Evolutionary conservation across 2,113 vertebrate species (phyloP).

Genomic region (Malurus elegans): DNA sequence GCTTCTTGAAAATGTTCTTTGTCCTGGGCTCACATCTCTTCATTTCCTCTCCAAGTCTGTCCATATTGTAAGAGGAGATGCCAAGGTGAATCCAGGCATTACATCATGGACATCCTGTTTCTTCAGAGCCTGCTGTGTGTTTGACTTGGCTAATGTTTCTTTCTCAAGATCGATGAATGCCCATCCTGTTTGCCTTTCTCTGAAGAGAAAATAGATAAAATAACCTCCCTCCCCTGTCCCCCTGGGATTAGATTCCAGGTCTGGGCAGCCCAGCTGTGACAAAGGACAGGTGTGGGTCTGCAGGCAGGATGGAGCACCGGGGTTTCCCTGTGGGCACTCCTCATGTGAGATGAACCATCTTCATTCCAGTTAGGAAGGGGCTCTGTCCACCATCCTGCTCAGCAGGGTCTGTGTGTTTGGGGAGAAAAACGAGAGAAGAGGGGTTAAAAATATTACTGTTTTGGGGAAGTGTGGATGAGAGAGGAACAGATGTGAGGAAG

Average conservation of each 20-base stretch:
- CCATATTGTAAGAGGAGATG: conserved; percentile 6
- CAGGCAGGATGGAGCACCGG: neutral
- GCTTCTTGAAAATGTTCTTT: neutral
- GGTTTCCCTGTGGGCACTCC: neutral
- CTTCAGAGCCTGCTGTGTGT: conserved; percentile 75
- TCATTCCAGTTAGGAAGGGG: neutral
- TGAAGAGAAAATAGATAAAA: conserved; percentile 63
- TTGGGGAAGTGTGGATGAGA: neutral
- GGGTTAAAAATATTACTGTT: neutral
- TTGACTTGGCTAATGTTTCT: conserved; percentile 66
- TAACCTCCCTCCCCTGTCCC: neutral
- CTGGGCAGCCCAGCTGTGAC: conserved; percentile 64
- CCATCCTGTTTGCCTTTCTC: conserved; percentile 50
- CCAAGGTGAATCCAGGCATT: conserved; percentile 39
- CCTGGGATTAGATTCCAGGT: conserved; percentile 16
- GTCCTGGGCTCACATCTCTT: neutral
- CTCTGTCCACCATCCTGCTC: neutral
- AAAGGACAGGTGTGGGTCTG: conserved; percentile 70
- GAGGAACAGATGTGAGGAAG: neutral
- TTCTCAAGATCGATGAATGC: conserved; percentile 13
- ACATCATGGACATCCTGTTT: conserved; percentile 64
- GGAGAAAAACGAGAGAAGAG: neutral
- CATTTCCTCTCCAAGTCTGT: neutral
- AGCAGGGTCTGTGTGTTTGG: neutral
- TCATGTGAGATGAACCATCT: neutral